Conservation (phyloP, 2,888 invertebrate species). For the Notodonta dromedarius region DNA sequence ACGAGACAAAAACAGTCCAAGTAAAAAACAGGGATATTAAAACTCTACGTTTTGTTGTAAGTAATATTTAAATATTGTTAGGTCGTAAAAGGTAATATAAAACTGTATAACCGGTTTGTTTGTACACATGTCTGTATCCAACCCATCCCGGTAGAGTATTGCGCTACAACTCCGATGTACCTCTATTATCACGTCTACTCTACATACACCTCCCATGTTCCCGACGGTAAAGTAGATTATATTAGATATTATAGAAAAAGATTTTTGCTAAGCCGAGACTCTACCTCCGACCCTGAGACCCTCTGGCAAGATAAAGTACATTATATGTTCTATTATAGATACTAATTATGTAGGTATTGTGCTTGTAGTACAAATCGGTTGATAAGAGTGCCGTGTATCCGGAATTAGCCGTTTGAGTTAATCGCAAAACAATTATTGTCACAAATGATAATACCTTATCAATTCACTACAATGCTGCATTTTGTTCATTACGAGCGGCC, state of each 20-base stretch:
- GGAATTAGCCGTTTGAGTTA: not conserved
- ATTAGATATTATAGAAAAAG: no score
- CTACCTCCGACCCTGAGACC: no score
- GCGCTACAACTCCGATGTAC: no score
- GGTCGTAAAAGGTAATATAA: not conserved
- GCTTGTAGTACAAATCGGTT: not conserved
- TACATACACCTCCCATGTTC: not conserved
- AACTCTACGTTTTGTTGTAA: not conserved
- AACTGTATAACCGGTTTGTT: no score
- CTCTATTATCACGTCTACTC: no score
- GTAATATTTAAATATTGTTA: not conserved
- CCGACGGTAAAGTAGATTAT: no score
- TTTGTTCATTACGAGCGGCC: slow-evolving; percentile 44
- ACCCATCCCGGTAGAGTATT: no score
- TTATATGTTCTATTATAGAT: no score
- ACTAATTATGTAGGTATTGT: not conserved
- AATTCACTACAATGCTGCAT: slow-evolving; percentile 34
- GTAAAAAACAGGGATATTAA: not conserved
- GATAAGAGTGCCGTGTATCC: not conserved
- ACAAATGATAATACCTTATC: slow-evolving; percentile 34
- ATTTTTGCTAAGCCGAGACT: no score
- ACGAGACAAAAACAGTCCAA: not conserved
- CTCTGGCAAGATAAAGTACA: no score
- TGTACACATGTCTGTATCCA: not conserved
- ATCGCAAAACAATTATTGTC: slow-evolving; percentile 15